phyloP scores from a whole-genome alignment of 2,797 vertebrate genomes.

The Steatocranus sp. region DNA sequence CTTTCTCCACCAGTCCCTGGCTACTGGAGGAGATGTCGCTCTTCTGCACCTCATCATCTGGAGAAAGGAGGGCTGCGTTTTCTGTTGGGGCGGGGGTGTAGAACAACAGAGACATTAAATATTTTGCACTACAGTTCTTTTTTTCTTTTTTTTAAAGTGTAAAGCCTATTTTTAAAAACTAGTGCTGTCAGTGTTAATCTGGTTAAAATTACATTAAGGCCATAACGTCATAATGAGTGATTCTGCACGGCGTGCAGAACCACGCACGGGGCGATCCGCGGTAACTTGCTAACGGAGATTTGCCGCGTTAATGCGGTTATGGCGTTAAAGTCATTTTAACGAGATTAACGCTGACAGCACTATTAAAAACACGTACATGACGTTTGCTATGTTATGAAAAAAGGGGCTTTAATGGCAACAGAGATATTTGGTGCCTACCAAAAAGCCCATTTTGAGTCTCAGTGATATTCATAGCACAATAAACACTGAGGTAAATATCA shows the following conservation, averaged over 20 bases:
- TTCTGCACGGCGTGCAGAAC: not conserved
- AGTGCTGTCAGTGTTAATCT: not conserved
- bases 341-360: not conserved
- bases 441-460: not conserved
- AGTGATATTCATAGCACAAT: not conserved
- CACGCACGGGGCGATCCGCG: not conserved
- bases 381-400: not conserved
- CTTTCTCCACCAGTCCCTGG: slow-evolving; percentile 90
- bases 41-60: slow-evolving; percentile 91
- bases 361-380: not conserved
- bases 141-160: rapidly evolving
- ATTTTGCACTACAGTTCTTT: not conserved
- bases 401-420: not conserved
- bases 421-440: not conserved
- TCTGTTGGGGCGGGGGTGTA: slow-evolving; percentile 62
- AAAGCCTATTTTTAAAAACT: not conserved
- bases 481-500: not conserved
- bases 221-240: not conserved
- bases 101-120: not conserved
- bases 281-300: not conserved
- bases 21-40: slow-evolving; percentile 94
- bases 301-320: not conserved
- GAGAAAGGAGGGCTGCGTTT: slow-evolving; percentile 77
- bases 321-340: not conserved
- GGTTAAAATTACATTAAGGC: not conserved